Percentiles rank a stretch among this genome's conserved stretches.
These are phyloP conservation scores for Brachionus rotundiformis DNA, from an alignment of 1,140 invertebrate species.

Conservation along the genomic window DNA sequence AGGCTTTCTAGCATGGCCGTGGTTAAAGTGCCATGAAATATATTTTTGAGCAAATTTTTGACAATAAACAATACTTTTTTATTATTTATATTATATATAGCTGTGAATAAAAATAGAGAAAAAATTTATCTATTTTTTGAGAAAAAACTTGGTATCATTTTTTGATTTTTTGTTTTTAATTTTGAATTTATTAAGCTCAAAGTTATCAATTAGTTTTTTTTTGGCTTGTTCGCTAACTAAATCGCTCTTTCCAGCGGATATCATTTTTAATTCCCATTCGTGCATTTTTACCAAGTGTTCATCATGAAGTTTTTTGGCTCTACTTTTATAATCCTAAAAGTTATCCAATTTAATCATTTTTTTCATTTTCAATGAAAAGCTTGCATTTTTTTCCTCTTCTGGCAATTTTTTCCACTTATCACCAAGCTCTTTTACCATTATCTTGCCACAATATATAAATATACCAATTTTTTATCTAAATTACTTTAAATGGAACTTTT, in stretches of 20 bases:
- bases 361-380: neutral
- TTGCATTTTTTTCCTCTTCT: neutral
- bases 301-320: neutral
- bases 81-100: no score
- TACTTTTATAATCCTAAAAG: neutral
- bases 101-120: no score
- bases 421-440: neutral
- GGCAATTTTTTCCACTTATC: slow-evolving; percentile 6
- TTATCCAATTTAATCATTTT: neutral
- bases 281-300: neutral
- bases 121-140: no score
- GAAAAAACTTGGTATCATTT: no score
- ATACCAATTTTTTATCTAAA: no score
- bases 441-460: no score
- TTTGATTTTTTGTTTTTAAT: neutral
- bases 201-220: neutral
- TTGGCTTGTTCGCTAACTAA: slow-evolving; percentile 1
- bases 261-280: slow-evolving; percentile 18
- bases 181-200: neutral
- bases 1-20: no score
- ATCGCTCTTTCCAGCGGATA: neutral
- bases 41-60: no score
- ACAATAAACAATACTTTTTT: no score
- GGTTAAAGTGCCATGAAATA: no score
- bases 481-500: neutral